Percentiles rank a stretch among this genome's conserved stretches.
Evolutionary conservation across 2,113 vertebrate species (phyloP).

Genomic region (Odocoileus hemionus): DNA sequence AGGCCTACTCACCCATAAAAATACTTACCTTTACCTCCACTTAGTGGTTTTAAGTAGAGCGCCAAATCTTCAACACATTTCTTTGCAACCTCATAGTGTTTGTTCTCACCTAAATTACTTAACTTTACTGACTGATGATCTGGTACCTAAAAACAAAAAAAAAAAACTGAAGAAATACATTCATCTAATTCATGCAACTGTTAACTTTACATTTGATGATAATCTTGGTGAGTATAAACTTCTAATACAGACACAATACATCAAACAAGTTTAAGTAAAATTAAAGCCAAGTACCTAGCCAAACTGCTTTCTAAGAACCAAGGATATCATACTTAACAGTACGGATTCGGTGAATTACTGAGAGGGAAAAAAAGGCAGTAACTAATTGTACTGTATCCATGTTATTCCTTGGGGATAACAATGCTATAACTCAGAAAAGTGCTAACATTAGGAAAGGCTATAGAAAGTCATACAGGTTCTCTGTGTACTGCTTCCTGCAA

Average conservation of each 20-base stretch:
- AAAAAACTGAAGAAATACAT: neutral
- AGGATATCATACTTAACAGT: neutral
- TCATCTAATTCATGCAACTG: neutral
- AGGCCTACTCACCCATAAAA: slow-evolving; percentile 3
- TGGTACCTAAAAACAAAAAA: slow-evolving; percentile 83
- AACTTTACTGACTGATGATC: slow-evolving; percentile 90
- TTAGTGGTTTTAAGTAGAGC: slow-evolving; percentile 94
- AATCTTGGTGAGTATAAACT: slow-evolving; percentile 24
- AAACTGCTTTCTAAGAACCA: slow-evolving; percentile 11
- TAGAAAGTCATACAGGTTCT: neutral
- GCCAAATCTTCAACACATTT: slow-evolving; percentile 95
- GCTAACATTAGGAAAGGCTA: neutral
- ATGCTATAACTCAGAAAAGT: neutral
- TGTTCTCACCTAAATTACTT: slow-evolving; percentile 88
- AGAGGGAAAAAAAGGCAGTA: neutral
- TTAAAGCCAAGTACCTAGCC: neutral
- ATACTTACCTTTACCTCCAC: slow-evolving; percentile 91
- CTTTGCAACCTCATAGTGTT: slow-evolving; percentile 94
- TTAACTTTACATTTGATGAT: neutral
- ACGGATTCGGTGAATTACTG: neutral
- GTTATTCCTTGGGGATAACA: neutral
- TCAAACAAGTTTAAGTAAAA: slow-evolving; percentile 13
- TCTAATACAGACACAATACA: slow-evolving; percentile 8
- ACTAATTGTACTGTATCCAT: neutral
- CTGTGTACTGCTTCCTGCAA: neutral